A percentile compares a stretch with the other conserved stretches of the same genome.
phyloP scores from a whole-genome alignment of 2,888 invertebrate species.

The Campaea margaritaria region DNA sequence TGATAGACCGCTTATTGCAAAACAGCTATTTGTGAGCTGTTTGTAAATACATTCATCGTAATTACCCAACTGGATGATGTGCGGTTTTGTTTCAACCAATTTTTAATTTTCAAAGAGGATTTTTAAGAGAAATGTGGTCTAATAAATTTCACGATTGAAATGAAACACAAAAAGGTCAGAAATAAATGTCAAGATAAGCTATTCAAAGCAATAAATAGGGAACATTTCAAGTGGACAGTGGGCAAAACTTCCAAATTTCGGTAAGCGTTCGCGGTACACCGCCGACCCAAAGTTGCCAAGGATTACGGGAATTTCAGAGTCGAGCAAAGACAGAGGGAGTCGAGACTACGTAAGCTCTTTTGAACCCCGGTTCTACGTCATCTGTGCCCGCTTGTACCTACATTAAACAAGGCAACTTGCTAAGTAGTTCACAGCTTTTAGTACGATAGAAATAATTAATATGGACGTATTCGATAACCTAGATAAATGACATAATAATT shows the following conservation, averaged over 20 bases:
- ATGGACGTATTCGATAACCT: slow-evolving; percentile 33
- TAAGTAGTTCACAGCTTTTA: slow-evolving; percentile 1
- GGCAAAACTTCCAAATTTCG: slow-evolving; percentile 59
- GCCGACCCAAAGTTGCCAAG: slow-evolving; percentile 55
- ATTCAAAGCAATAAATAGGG: slow-evolving; percentile 53
- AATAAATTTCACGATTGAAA: slow-evolving; percentile 40
- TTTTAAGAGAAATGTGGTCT: slow-evolving; percentile 30
- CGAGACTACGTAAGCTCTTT: slow-evolving; percentile 38
- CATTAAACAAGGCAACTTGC: slow-evolving; percentile 7
- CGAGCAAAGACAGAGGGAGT: slow-evolving; percentile 39
- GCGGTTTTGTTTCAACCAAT: slow-evolving; percentile 15
- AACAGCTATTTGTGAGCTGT: slow-evolving; percentile 8
- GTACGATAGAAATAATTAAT: slow-evolving; percentile 10
- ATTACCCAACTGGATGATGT: slow-evolving; percentile 7
- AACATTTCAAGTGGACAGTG: slow-evolving; percentile 54
- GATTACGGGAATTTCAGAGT: slow-evolving; percentile 55
- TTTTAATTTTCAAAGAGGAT: slow-evolving; percentile 9
- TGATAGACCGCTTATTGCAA: slow-evolving; percentile 7
- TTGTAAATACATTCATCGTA: slow-evolving; percentile 24
- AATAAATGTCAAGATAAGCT: slow-evolving; percentile 41
- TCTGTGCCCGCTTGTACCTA: slow-evolving; percentile 6
- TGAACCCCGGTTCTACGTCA: slow-evolving; percentile 34
- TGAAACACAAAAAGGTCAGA: slow-evolving; percentile 47
- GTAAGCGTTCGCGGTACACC: slow-evolving; percentile 63
- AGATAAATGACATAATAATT: slow-evolving; percentile 40